Evolutionary conservation across 2,797 vertebrate species (phyloP).

Genomic region (Sarcoramphus papa): DNA sequence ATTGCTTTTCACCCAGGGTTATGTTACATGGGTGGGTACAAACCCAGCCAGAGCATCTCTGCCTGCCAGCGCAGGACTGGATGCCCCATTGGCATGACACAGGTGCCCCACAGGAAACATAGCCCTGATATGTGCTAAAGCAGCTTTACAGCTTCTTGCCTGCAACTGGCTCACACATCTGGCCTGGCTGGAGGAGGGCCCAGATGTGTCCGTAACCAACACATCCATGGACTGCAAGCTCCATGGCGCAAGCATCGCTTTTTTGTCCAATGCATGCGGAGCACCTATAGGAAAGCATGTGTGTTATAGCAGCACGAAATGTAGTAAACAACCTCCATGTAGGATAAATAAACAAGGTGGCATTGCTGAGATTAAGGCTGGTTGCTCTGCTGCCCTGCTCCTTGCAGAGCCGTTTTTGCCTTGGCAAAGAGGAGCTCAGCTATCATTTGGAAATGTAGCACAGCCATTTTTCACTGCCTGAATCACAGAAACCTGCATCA

Average conservation of each 20-base stretch:
- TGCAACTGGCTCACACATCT: background rate
- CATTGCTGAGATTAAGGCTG: background rate
- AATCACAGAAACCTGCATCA: background rate
- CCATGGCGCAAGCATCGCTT: fast-evolving
- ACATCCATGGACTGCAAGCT: background rate
- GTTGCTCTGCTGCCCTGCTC: background rate
- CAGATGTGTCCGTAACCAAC: background rate
- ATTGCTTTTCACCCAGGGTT: background rate
- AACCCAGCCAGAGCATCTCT: background rate
- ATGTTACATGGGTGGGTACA: fast-evolving
- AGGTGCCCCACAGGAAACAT: background rate
- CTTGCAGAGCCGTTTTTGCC: background rate
- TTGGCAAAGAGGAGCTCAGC: background rate
- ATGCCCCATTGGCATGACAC: background rate
- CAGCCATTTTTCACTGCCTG: background rate
- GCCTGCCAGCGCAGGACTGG: background rate
- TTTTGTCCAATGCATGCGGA: background rate
- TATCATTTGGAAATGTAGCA: background rate
- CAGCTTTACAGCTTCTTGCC: background rate
- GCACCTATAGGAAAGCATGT: background rate
- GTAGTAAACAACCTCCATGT: background rate
- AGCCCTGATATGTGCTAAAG: background rate
- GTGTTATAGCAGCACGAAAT: background rate
- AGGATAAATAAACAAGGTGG: background rate
- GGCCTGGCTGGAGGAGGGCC: background rate